Conservation (phyloP, 2,797 vertebrate genomes). For the Acanthiza pusilla region DNA sequence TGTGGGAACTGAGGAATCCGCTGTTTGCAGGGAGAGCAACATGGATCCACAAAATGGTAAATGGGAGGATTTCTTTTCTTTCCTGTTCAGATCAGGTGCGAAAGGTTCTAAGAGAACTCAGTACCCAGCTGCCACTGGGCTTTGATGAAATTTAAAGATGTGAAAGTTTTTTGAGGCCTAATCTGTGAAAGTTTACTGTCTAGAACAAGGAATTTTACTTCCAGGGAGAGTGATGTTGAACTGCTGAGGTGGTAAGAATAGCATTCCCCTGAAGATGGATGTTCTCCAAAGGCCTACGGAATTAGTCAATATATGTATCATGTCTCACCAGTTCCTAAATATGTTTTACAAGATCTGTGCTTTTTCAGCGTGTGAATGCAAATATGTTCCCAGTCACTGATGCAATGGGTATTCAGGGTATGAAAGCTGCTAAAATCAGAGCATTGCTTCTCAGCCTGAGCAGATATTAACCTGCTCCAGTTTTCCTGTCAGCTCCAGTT, state of each 20-base stretch:
- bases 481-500: background rate
- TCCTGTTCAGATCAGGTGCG: background rate
- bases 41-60: conserved; percentile 81
- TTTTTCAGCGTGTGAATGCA: conserved; percentile 25
- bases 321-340: conserved; percentile 12
- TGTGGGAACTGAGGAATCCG: conserved; percentile 78
- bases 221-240: background rate
- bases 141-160: background rate
- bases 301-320: conserved; percentile 33
- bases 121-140: background rate
- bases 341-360: conserved; percentile 20
- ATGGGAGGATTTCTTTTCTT: background rate
- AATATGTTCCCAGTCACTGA: conserved; percentile 33
- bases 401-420: background rate
- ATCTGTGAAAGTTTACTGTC: background rate
- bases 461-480: conserved; percentile 7
- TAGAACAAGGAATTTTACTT: background rate
- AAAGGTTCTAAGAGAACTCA: background rate
- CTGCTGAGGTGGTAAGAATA: background rate
- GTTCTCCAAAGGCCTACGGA: background rate
- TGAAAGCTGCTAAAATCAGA: conserved; percentile 51
- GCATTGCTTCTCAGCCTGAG: conserved; percentile 11
- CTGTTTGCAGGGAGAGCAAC: conserved; percentile 57
- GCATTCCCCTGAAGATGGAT: background rate
- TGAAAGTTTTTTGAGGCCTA: background rate